Evolutionary conservation across 2,113 vertebrate genomes (phyloP).

Genomic region (Rhinichthys klamathensis): DNA sequence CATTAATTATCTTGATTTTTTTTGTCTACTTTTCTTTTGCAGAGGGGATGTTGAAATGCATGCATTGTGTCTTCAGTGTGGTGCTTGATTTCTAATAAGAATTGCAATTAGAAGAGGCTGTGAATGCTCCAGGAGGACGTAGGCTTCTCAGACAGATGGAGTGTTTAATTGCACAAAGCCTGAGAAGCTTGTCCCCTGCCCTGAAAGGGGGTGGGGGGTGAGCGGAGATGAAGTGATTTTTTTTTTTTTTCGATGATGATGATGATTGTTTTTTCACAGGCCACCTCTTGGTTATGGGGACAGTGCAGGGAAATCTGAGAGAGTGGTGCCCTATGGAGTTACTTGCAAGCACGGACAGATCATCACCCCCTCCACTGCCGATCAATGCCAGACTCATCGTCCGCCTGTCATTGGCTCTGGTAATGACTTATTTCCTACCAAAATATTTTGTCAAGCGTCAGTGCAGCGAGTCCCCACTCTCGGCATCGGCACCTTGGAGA

Average conservation of each 20-base stretch:
- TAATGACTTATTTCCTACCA: conserved; percentile 84
- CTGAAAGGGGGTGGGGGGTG: conserved; percentile 47
- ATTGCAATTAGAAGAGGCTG: conserved; percentile 70
- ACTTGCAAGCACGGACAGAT: conserved; percentile 57
- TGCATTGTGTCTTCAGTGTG: conserved; percentile 58
- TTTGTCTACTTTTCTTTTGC: conserved; percentile 29
- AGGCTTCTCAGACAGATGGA: conserved; percentile 81
- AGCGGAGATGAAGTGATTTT: conserved; percentile 42
- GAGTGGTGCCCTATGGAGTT: conserved; percentile 53
- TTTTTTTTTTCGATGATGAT: not conserved
- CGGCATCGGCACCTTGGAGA: conserved; percentile 82
- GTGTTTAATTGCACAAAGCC: conserved; percentile 76
- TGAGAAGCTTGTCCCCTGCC: conserved; percentile 66
- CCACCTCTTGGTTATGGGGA: conserved; percentile 52
- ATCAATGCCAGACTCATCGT: conserved; percentile 59
- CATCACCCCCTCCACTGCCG: conserved; percentile 75
- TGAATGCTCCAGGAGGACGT: conserved; percentile 63
- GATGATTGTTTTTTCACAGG: conserved; percentile 52
- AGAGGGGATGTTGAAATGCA: conserved; percentile 56
- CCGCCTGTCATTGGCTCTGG: conserved; percentile 57
- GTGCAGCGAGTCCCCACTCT: conserved; percentile 79
- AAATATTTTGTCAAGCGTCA: conserved; percentile 89
- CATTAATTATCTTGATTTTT: conserved; percentile 60
- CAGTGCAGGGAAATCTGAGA: conserved; percentile 54
- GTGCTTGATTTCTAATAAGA: conserved; percentile 61